Evolutionary conservation across 2,888 invertebrate genomes (phyloP).

Genomic region (Coenonympha arcania): DNA sequence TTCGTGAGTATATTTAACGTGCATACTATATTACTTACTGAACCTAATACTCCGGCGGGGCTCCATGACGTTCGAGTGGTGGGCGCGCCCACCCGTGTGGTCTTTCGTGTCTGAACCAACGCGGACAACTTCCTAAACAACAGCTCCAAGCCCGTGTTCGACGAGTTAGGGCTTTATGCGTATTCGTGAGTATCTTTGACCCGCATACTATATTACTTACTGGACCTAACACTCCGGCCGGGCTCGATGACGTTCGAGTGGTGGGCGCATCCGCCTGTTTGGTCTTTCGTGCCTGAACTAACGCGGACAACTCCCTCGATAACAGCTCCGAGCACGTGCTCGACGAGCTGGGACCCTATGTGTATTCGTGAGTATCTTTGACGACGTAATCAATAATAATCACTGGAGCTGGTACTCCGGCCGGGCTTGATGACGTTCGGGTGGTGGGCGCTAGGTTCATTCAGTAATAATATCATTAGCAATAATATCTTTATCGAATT

Average conservation of each 20-base stretch:
- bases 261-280: slow-evolving; percentile 90
- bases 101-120: slow-evolving; percentile 83
- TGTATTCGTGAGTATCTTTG: no score
- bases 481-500: no score
- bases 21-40: neutral
- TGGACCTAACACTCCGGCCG: slow-evolving; percentile 78
- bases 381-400: no score
- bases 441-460: slow-evolving; percentile 92
- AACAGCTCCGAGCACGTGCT: slow-evolving; percentile 87
- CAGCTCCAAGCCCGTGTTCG: slow-evolving; percentile 85
- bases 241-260: slow-evolving; percentile 87
- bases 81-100: slow-evolving; percentile 89
- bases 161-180: slow-evolving; percentile 89
- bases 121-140: slow-evolving; percentile 91
- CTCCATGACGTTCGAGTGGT: slow-evolving; percentile 87
- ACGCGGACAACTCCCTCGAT: slow-evolving; percentile 90
- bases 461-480: no score
- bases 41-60: slow-evolving; percentile 84
- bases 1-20: slow-evolving; percentile 74
- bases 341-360: slow-evolving; percentile 91
- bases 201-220: neutral
- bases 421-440: slow-evolving; percentile 87
- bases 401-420: no score
- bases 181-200: neutral
- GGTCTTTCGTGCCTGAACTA: slow-evolving; percentile 84